These are phyloP conservation scores for Oligia strigilis DNA, from an alignment of 2,888 invertebrate genomes.

Conservation along the genomic window DNA sequence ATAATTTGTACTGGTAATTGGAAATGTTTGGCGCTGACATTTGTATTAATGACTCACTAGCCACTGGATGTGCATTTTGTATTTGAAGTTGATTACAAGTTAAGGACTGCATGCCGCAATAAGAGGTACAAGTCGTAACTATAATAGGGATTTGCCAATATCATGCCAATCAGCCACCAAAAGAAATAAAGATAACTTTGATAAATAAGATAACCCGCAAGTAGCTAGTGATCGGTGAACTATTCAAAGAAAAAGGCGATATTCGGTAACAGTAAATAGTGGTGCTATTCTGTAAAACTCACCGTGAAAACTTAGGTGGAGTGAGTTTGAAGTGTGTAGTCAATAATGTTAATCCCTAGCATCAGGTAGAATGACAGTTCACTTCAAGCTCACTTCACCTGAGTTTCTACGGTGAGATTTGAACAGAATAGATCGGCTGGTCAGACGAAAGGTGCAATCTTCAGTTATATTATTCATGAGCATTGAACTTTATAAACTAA, in stretches of 20 bases:
- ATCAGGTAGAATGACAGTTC: not conserved
- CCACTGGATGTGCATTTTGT: constrained; percentile 24
- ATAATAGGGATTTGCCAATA: not conserved
- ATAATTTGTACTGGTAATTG: constrained; percentile 24
- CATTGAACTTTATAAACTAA: not conserved
- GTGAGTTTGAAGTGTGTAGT: not conserved
- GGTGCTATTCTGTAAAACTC: not conserved
- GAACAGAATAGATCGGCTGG: not conserved
- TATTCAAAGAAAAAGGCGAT: not conserved
- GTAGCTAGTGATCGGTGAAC: not conserved
- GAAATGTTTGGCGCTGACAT: constrained; percentile 23
- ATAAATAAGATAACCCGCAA: not conserved
- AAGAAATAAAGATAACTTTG: not conserved
- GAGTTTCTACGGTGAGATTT: not conserved
- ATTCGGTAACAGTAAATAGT: not conserved
- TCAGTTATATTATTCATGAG: not conserved
- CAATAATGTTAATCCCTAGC: not conserved
- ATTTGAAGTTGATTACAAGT: constrained; percentile 12
- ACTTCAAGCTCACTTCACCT: not conserved
- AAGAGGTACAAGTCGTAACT: not conserved
- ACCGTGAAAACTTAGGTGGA: not conserved
- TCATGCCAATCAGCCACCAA: not conserved
- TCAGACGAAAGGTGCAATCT: not conserved
- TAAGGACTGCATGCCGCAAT: constrained; percentile 10
- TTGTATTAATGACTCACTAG: constrained; percentile 44